Evolutionary conservation across 2,888 invertebrate genomes (phyloP).

Genomic region (Apodemia duryi): DNA sequence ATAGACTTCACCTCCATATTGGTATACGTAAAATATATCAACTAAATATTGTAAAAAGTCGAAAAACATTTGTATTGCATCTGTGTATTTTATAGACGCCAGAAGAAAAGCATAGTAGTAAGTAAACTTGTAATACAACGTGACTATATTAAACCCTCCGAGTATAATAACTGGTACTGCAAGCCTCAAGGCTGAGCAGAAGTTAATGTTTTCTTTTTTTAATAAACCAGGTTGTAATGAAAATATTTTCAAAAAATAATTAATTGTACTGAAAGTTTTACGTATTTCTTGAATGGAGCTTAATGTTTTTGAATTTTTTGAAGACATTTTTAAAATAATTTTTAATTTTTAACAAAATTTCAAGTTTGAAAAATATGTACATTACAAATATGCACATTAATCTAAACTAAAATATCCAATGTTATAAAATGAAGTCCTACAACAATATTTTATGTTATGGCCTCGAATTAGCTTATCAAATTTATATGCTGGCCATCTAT

Average conservation of each 20-base stretch:
- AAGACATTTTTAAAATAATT: constrained; percentile 12
- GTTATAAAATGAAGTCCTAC: not conserved
- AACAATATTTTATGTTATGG: not conserved
- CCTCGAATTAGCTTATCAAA: not conserved
- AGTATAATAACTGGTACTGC: constrained; percentile 34
- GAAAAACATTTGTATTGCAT: constrained; percentile 47
- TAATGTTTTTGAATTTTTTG: constrained; percentile 20
- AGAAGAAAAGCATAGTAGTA: constrained; percentile 37
- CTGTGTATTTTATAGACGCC: constrained; percentile 49
- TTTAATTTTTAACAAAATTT: not conserved
- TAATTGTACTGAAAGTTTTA: constrained; percentile 40
- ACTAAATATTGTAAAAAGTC: constrained; percentile 51
- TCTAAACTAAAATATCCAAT: not conserved
- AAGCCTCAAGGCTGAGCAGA: constrained; percentile 29
- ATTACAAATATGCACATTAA: not conserved
- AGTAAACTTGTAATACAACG: constrained; percentile 46
- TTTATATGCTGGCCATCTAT: not conserved
- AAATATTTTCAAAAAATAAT: constrained; percentile 46
- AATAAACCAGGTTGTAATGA: constrained; percentile 34
- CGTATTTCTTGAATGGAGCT: constrained; percentile 30
- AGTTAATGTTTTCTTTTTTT: not conserved
- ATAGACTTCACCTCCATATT: constrained; percentile 47
- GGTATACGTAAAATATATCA: constrained; percentile 51
- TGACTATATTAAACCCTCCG: constrained; percentile 37
- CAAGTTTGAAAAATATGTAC: not conserved